Base-by-base conservation (phyloP, 2,888 invertebrate genomes). In the Nyleta sp. region DNA sequence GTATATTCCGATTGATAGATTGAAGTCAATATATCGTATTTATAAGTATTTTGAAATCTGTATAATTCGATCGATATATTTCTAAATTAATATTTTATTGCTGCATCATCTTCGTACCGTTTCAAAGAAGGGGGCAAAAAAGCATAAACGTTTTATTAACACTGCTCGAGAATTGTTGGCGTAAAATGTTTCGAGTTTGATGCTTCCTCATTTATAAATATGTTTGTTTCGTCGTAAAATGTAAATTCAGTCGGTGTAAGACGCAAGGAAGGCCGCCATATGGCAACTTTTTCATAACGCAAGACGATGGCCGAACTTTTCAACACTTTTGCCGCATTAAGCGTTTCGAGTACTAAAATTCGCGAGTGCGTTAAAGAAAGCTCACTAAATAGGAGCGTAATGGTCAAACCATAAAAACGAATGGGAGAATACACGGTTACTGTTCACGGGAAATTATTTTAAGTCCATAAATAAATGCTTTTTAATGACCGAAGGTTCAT, bases 331-430 rank as follows among this genome's bases (percentile, higher is more conserved):
- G 53, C 48, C 57, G 57, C 59, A 67, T 74, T 67, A 48, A 59
- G 22, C 60, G 42, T 75, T 75, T 68, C 24, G 50, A 71, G 71
- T 52, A 59, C 64, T 71, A 76, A 76, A 76, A 76, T 70, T 76
- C 44, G 57, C 65, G 35, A 64, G 65, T 65, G 53, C 71, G 57
- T 77, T 67, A 67, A 67, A 65, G 68, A 70, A 70, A 64, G 50
- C 68, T 68, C 64, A 62, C 68, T 68, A 76, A 64, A 70, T 64
- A 68, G 46, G 44, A 57, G 38, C 70, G 44, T 72, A 67, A 77
- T 55, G 76, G 71, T 77, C 65, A 65, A 53, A 44, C 52, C 40
- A 65, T 77, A 77, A 77, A 77, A 75, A 55, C 42, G 48, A 62
- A 75, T 33, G 68, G 68, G 55, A 55, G 44, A 62, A 65, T 50